These are phyloP conservation scores for Drosophila navojoa DNA, from an alignment of 1,140 invertebrate species.

Conservation along the genomic window DNA sequence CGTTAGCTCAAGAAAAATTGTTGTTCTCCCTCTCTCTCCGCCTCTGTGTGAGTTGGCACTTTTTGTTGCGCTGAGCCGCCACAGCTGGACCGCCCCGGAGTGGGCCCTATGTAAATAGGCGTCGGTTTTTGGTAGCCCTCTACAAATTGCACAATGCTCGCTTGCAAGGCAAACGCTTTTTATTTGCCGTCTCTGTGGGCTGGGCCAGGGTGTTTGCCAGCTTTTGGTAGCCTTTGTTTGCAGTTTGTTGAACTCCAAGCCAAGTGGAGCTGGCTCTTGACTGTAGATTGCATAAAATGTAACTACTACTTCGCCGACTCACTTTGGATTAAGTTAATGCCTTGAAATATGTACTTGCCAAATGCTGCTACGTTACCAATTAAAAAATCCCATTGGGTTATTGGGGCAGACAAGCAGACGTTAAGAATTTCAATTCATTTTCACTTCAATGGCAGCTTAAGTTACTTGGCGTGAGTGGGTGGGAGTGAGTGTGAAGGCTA, in stretches of 20 bases:
- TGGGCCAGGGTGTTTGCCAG: slow-evolving; percentile 20
- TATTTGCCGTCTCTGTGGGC: not conserved
- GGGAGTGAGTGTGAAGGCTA: too few relatives aligned
- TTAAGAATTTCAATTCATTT: not conserved
- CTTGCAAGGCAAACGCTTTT: slow-evolving; percentile 24
- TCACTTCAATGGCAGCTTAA: not conserved
- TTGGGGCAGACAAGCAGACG: not conserved
- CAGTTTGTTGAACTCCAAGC: slow-evolving; percentile 41
- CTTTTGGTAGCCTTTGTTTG: slow-evolving; percentile 46
- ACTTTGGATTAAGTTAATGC: slow-evolving; percentile 17
- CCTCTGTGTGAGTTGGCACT: slow-evolving; percentile 46
- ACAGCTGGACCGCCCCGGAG: slow-evolving; percentile 11
- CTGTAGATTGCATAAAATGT: slow-evolving; percentile 1
- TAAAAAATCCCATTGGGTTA: not conserved
- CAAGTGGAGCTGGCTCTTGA: not conserved
- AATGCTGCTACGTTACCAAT: not conserved
- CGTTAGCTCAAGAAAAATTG: slow-evolving; percentile 66
- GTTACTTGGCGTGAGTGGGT: too few relatives aligned
- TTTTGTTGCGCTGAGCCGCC: slow-evolving; percentile 26
- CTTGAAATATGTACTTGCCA: slow-evolving; percentile 1
- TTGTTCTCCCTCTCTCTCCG: slow-evolving; percentile 40
- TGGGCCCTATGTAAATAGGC: slow-evolving; percentile 66
- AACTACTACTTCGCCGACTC: slow-evolving; percentile 1
- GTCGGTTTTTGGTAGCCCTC: slow-evolving; percentile 25
- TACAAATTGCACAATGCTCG: slow-evolving; percentile 61